Evolutionary conservation across 2,888 invertebrate species (phyloP).

Genomic region (Masnerella sp.): DNA sequence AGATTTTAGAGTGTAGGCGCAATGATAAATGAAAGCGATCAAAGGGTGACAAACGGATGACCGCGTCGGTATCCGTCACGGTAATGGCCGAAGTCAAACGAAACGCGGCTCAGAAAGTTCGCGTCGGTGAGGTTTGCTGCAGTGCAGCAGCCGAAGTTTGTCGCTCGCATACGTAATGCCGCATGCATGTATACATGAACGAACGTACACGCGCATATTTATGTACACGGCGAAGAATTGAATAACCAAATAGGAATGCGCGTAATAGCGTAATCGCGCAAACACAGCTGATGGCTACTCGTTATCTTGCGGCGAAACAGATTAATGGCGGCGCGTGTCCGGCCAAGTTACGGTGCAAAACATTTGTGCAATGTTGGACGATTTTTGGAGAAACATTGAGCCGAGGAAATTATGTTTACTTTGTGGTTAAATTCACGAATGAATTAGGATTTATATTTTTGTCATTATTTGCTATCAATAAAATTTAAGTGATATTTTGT

Average conservation of each 20-base stretch:
- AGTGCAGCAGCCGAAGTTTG: conserved; percentile 52
- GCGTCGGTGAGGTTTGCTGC: conserved; percentile 46
- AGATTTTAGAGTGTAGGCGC: too few species aligned
- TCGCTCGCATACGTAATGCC: conserved; percentile 58
- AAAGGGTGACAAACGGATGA: conserved; percentile 33
- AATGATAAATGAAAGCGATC: conserved; percentile 15
- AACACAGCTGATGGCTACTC: conserved; percentile 61
- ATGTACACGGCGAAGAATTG: conserved; percentile 49
- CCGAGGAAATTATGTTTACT: too few species aligned
- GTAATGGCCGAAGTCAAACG: conserved; percentile 45
- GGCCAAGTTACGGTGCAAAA: conserved; percentile 11
- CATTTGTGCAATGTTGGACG: not conserved
- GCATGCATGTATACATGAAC: conserved; percentile 47
- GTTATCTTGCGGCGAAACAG: conserved; percentile 58
- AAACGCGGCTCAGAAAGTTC: conserved; percentile 53
- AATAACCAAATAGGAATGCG: conserved; percentile 55
- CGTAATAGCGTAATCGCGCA: conserved; percentile 60
- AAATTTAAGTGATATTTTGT: too few species aligned
- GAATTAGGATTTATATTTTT: too few species aligned
- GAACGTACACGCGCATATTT: conserved; percentile 49
- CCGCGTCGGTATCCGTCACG: conserved; percentile 34
- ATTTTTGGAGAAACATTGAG: not conserved
- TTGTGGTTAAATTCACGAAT: too few species aligned
- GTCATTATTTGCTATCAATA: too few species aligned
- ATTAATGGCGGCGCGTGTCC: conserved; percentile 52